Base-by-base conservation (phyloP, 2,888 invertebrate genomes). In the Bombylius major region DNA sequence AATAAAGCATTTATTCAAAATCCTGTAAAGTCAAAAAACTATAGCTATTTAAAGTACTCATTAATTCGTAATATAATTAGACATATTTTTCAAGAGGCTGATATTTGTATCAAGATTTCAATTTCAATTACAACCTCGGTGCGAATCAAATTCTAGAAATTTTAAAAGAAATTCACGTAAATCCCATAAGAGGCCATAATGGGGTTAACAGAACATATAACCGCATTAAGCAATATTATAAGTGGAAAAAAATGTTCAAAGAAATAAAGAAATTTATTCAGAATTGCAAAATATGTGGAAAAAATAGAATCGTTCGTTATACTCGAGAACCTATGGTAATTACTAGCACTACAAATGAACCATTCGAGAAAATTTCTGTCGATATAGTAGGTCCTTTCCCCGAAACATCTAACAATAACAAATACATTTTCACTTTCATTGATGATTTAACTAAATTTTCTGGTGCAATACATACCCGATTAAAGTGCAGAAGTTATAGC, bases 401-500 rank as follows among this genome's bases (percentile, higher is more conserved):
- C 8, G 14, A 54, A 32, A 63, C 62, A 3, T 44, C 59, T 51
- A 56, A 59, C 23, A 62, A 61, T 36, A 65, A 65, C 56, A 62
- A 55, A 58, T 66, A 61, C 54, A 60, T 66, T 46, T 47, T 66
- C 33, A 66, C 64, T 8, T 52, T 62, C n/a, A 63, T 66, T 56
- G 62, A 66, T 52, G 62, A 63, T 51, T 48, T 65, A n/a, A 63
- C 66, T 1, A 66, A 66, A 60, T 67, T 59, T 55, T 63, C 61
- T 31, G 58, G 60, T 47, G 66, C 66, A 46, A 61, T 61, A 50
- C 56, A 53, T 67, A 12, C 58, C 56, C 8, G 63, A 65, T 56
- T 66, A 69, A 56, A 64, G 65, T 55, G 63, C 70, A 4, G 55
- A 61, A 59, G 67, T 65, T 3, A 63, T 70, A n/a, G 69, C 68